Evolutionary conservation across 1,140 invertebrate species (phyloP).

Genomic region (Homarus americanus): DNA sequence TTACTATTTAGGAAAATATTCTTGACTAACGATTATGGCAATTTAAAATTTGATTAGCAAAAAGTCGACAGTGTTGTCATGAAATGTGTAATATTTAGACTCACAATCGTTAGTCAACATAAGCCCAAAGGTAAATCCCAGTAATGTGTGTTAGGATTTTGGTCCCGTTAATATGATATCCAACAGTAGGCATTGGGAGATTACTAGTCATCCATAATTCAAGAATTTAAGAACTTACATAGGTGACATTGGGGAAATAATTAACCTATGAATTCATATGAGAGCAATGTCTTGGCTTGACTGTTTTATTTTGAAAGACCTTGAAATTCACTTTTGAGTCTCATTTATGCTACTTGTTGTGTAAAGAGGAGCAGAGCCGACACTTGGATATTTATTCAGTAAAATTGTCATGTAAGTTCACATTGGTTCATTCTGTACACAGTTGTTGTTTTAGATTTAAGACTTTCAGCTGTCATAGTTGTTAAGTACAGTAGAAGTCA

Average conservation of each 20-base stretch:
- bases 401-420: no score
- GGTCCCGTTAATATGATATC: conserved; percentile 1
- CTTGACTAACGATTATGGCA: neutral
- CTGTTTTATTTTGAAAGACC: no score
- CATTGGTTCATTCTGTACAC: no score
- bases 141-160: conserved; percentile 23
- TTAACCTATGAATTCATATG: neutral
- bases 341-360: no score
- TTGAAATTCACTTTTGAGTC: no score
- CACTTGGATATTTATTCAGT: no score
- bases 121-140: conserved; percentile 12
- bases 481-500: no score
- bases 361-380: no score
- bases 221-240: neutral
- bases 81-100: neutral
- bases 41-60: neutral
- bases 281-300: no score
- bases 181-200: neutral
- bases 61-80: neutral
- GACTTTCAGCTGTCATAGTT: no score
- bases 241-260: no score
- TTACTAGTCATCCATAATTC: neutral
- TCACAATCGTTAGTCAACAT: neutral
- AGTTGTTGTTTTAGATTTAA: no score
- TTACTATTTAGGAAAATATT: neutral